These are phyloP conservation scores for Lanistes nyassanus DNA, from an alignment of 1,140 invertebrate genomes.

Conservation along the genomic window DNA sequence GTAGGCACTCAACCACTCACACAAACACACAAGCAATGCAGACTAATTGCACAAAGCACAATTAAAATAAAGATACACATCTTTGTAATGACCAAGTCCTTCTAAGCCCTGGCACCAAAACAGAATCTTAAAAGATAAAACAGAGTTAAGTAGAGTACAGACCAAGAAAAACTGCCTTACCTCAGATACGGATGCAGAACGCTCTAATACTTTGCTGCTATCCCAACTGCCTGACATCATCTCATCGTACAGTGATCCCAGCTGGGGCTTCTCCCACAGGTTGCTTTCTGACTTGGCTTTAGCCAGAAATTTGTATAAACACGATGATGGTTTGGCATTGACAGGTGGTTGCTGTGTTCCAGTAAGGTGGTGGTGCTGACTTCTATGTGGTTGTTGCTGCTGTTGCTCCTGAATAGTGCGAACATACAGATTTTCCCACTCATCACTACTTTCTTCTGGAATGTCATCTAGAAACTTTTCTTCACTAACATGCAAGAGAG, in stretches of 20 bases:
- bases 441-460: constrained; percentile 51
- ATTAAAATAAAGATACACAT: background rate
- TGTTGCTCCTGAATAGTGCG: constrained; percentile 11
- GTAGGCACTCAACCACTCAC: background rate
- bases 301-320: constrained; percentile 3
- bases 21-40: background rate
- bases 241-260: constrained; percentile 35
- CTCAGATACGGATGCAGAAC: constrained; percentile 49
- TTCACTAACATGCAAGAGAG: constrained; percentile 44
- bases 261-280: constrained; percentile 23
- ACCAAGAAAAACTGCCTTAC: constrained; percentile 25
- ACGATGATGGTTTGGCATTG: background rate
- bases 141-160: background rate
- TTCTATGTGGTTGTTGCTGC: background rate
- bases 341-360: background rate
- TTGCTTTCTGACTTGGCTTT: constrained; percentile 37
- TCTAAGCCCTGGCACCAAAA: background rate
- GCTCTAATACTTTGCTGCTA: constrained; percentile 43
- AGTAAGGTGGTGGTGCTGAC: background rate
- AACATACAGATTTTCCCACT: constrained; percentile 33
- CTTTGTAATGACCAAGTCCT: background rate
- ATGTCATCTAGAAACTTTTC: constrained; percentile 57
- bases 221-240: constrained; percentile 37
- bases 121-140: too few species aligned
- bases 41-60: background rate